Evolutionary conservation across 2,888 invertebrate species (phyloP).

Genomic region (Melanchra persicariae): DNA sequence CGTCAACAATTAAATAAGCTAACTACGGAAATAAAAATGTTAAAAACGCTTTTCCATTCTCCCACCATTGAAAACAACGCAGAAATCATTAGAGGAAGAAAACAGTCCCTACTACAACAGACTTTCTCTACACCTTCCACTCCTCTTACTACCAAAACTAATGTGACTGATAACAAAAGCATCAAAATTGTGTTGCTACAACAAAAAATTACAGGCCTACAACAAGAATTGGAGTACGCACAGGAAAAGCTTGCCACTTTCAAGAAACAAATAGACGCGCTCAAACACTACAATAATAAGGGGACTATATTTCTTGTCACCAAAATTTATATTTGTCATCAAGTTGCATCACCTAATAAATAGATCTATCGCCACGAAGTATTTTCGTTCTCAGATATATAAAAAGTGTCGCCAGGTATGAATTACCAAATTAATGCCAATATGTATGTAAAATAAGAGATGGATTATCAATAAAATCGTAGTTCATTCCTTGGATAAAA

Average conservation of each 20-base stretch:
- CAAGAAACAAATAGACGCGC: background rate
- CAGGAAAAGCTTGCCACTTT: background rate
- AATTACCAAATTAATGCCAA: too few relatives aligned
- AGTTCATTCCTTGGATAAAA: too few relatives aligned
- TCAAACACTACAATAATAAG: background rate
- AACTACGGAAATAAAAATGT: background rate
- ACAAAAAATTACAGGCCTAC: background rate
- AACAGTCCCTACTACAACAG: background rate
- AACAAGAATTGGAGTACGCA: background rate
- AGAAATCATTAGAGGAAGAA: background rate
- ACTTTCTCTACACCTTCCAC: constrained; percentile 1
- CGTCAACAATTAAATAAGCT: background rate
- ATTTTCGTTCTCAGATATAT: too few relatives aligned
- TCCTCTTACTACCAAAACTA: background rate
- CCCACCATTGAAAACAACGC: background rate
- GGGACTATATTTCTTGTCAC: too few relatives aligned
- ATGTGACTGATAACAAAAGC: background rate
- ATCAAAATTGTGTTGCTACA: constrained; percentile 3
- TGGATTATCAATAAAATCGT: too few relatives aligned
- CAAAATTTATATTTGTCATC: too few relatives aligned
- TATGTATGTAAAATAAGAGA: too few relatives aligned
- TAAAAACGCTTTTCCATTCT: background rate
- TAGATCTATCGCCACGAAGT: too few relatives aligned
- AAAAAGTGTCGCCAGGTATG: too few relatives aligned
- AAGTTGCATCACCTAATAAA: too few relatives aligned